Conservation (phyloP, 1,140 invertebrate species). For the Drosophila aff. region DNA sequence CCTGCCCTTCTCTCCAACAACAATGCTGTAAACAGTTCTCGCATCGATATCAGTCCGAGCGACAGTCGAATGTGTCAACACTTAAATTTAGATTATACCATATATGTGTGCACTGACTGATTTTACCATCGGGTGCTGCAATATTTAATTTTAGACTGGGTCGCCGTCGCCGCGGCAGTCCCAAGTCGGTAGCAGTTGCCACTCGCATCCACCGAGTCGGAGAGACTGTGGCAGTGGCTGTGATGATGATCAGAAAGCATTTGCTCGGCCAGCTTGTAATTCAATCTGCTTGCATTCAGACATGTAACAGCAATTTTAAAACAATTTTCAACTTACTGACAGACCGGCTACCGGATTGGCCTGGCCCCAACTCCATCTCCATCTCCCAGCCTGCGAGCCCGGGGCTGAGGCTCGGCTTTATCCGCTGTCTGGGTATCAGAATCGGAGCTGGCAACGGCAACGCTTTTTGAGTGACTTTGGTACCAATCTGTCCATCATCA, state of each 20-base stretch:
- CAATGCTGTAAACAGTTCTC: constrained; percentile 34
- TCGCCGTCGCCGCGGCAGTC: constrained; percentile 33
- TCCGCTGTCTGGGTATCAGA: constrained; percentile 47
- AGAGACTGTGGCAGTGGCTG: constrained; percentile 24
- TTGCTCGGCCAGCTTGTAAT: constrained; percentile 76
- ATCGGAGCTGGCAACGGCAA: constrained; percentile 68
- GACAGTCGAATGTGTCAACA: constrained; percentile 74
- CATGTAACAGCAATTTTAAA: constrained; percentile 85
- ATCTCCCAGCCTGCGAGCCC: constrained; percentile 15
- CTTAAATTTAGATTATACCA: constrained; percentile 84
- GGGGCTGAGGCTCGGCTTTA: constrained; percentile 48
- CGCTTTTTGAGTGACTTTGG: constrained; percentile 84
- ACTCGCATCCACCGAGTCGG: constrained; percentile 18
- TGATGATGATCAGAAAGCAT: constrained; percentile 50
- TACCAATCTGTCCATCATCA: constrained; percentile 85
- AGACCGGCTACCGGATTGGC: constrained; percentile 82
- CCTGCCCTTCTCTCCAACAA: not conserved
- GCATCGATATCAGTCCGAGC: constrained; percentile 41
- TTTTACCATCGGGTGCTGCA: constrained; percentile 69
- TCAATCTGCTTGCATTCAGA: constrained; percentile 84
- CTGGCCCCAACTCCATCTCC: constrained; percentile 47
- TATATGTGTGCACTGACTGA: constrained; percentile 70
- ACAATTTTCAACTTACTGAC: constrained; percentile 85
- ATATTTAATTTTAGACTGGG: constrained; percentile 72
- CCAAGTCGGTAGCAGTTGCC: constrained; percentile 39